Conservation (phyloP, 2,888 invertebrate species). For the Orchesella flavescens region DNA sequence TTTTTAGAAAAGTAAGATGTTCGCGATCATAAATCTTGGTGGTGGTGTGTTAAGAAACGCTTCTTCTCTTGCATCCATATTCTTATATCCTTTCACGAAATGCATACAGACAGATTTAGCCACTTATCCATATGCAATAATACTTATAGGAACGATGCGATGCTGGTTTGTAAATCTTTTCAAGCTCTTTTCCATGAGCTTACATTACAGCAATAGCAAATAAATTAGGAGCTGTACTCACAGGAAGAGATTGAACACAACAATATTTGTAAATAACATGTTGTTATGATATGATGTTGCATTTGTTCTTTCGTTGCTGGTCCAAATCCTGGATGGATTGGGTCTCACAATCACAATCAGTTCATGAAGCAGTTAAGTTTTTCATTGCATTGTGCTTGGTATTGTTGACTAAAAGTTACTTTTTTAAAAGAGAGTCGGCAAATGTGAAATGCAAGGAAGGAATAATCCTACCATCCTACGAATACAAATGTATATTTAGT, state of each 20-base stretch:
- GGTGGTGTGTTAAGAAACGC: conserved; percentile 10
- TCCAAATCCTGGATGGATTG: too few species aligned
- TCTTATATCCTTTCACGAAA: background rate
- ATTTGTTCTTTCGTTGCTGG: too few species aligned
- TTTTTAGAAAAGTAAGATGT: conserved; percentile 9
- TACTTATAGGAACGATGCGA: background rate
- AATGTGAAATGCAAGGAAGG: background rate
- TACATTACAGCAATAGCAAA: too few species aligned
- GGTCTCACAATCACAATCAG: too few species aligned
- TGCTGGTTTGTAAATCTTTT: background rate
- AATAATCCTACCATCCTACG: background rate
- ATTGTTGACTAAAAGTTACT: too few species aligned
- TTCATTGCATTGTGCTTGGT: background rate
- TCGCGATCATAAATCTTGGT: conserved; percentile 26
- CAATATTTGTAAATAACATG: conserved; percentile 19
- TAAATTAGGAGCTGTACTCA: too few species aligned
- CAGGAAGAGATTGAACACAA: background rate
- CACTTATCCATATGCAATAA: background rate
- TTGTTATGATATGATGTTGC: background rate
- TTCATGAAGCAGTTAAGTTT: background rate
- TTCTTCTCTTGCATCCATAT: background rate
- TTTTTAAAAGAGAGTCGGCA: too few species aligned
- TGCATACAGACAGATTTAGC: background rate
- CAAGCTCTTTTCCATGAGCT: background rate
- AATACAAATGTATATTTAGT: background rate